Base-by-base conservation (phyloP, 2,113 vertebrate genomes). In the Zapus hudsonius region DNA sequence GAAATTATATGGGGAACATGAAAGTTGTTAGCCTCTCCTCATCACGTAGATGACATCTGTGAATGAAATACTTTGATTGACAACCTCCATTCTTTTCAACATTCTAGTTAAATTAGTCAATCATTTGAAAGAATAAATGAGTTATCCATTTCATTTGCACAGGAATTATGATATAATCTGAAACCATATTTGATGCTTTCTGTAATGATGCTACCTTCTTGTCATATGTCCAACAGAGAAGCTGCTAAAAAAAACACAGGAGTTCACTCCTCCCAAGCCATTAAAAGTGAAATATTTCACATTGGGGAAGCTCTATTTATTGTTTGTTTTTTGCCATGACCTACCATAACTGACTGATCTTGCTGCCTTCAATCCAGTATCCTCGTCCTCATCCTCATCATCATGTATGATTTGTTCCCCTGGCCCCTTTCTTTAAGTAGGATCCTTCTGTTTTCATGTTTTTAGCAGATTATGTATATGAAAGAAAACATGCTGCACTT, bases 71-170 rank as follows among this genome's bases (percentile, higher is more conserved):
- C 29, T 66, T 1, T 47, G 61, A 57, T 7, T 66, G 36, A 19
- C 27, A 7, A 69, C 10, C 2, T 25, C 44, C 25, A 19, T 75
- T 81, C 36, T 59, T 78, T 31, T 33, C 25, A 78, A 52, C 27
- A 83, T 11, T 52, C 64, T 61, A 90, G 73, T 40, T 78, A 61
- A 55, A 31, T 84, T 55, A 73, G 47, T 74, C 16, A 78, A 72
- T 42, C 76, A 69, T 75, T 81, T 93, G 74, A 69, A 22, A 79
- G 27, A 85, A 81, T 75, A 84, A 75, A 38, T 90, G 40, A 85
- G 16, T 42, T 61, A 89, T n/a, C 13, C 29, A 44, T 59, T 61
- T 76, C 40, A 67, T 42, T 63, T 36, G 81, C 7, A 4, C 10
- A 87, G 31, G 4, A 10, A 67, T 57, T 12, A 52, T 22, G 5